These are phyloP conservation scores for Nycticebus coucang DNA, from an alignment of 2,113 vertebrate genomes.

Conservation along the genomic window DNA sequence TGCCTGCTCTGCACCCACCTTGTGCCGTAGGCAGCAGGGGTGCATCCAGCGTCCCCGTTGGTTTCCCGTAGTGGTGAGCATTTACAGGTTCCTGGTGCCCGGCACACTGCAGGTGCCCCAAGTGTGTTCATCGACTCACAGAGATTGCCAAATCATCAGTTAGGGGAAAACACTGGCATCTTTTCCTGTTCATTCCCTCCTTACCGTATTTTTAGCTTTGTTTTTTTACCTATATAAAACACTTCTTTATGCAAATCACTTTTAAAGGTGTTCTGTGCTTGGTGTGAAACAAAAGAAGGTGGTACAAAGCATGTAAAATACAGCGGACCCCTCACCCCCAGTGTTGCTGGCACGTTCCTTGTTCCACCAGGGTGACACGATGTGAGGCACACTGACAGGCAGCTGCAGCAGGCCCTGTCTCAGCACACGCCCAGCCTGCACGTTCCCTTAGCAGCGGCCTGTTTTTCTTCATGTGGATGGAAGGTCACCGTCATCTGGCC, in stretches of 20 bases:
- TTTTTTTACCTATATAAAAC: background rate
- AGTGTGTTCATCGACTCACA: background rate
- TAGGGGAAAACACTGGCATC: background rate
- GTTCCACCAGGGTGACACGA: background rate
- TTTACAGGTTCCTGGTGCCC: background rate
- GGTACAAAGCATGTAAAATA: background rate
- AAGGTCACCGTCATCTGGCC: no score
- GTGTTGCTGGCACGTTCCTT: background rate
- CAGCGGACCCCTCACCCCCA: no score
- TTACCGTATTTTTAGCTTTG: background rate
- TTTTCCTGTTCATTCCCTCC: background rate
- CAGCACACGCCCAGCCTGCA: rapidly evolving
- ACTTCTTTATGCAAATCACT: background rate
- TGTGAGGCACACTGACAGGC: background rate
- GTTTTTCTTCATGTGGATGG: background rate
- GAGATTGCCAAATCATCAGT: background rate
- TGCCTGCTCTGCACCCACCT: background rate
- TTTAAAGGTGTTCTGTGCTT: background rate
- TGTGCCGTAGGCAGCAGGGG: background rate
- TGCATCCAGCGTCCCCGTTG: background rate
- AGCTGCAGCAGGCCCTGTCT: background rate
- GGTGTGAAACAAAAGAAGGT: background rate
- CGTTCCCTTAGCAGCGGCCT: background rate
- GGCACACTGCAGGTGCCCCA: background rate
- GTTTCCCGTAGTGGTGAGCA: rapidly evolving